Conservation (phyloP, 2,888 invertebrate genomes). For the Elmis aenea region DNA sequence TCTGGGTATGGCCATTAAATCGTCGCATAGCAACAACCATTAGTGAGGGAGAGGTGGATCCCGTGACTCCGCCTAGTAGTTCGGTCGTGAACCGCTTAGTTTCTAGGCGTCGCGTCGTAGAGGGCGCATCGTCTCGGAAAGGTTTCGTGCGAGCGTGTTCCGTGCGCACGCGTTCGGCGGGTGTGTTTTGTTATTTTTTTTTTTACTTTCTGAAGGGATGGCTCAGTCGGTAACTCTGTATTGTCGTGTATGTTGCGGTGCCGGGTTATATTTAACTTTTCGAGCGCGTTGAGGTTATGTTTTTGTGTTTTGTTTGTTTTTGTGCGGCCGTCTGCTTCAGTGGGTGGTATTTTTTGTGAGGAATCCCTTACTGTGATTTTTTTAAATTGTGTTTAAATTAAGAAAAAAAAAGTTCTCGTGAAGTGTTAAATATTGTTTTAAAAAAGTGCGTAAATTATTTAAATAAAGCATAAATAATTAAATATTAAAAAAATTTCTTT, state of each 20-base stretch:
- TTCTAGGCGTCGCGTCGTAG: conserved; percentile 6
- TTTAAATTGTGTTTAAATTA: no score
- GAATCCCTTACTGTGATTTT: no score
- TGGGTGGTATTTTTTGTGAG: conserved; percentile 11
- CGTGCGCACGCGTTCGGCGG: neutral
- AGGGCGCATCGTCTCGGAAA: conserved; percentile 13
- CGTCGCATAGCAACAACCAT: conserved; percentile 27
- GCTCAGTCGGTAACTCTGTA: conserved; percentile 1
- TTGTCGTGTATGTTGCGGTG: conserved; percentile 1
- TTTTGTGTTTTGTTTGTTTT: conserved; percentile 8
- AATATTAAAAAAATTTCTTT: no score
- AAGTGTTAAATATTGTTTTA: no score
- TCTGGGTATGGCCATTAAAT: no score
- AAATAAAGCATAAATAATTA: no score
- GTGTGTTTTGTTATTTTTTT: conserved; percentile 1
- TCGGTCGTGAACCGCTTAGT: conserved; percentile 8
- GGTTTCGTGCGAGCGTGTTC: neutral
- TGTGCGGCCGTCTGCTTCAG: conserved; percentile 9
- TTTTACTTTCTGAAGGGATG: neutral
- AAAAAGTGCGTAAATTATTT: no score
- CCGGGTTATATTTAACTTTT: no score
- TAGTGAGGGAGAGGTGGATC: conserved; percentile 18
- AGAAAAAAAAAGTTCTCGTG: no score
- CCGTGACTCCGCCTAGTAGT: conserved; percentile 13
- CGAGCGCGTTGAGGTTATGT: conserved; percentile 12